Percentiles rank a stretch among this genome's conserved stretches.
These are phyloP conservation scores for Sardina pilchardus DNA, from an alignment of 2,113 vertebrate species.

Conservation along the genomic window DNA sequence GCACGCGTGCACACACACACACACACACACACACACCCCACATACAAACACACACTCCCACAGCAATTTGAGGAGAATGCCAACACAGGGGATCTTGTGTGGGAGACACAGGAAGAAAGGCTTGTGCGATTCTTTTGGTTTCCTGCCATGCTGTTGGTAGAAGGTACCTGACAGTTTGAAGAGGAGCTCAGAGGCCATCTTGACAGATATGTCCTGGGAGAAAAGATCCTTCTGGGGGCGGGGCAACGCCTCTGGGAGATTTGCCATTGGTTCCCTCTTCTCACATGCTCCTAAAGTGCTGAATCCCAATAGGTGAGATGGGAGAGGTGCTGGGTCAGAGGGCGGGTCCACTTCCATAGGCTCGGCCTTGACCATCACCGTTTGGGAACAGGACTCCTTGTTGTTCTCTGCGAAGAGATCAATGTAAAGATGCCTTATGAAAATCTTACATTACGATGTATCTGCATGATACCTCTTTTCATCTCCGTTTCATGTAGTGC, in stretches of 20 bases:
- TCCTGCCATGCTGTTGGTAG: conserved; percentile 16
- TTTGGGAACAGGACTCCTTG: conserved; percentile 83
- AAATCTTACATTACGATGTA: too few species aligned
- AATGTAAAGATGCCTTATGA: background rate
- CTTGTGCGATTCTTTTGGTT: background rate
- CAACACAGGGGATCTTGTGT: background rate
- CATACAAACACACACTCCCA: background rate
- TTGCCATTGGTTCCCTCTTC: conserved; percentile 81
- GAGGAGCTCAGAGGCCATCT: conserved; percentile 98
- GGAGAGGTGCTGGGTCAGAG: conserved; percentile 70
- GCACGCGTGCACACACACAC: background rate
- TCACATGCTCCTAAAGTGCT: conserved; percentile 91
- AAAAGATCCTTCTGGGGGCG: conserved; percentile 92
- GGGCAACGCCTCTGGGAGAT: conserved; percentile 82
- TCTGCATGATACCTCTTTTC: too few species aligned
- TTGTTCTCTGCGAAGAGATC: conserved; percentile 82
- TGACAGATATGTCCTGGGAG: conserved; percentile 99
- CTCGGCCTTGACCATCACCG: conserved; percentile 88
- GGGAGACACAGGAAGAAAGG: background rate
- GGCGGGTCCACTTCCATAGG: conserved; percentile 96
- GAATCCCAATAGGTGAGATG: conserved; percentile 83
- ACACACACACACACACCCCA: background rate
- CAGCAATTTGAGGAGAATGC: background rate
- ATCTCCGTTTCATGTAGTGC: background rate
- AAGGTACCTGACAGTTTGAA: conserved; percentile 93